Base-by-base conservation (phyloP, 2,113 vertebrate genomes). In the Laterallus jamaicensis region DNA sequence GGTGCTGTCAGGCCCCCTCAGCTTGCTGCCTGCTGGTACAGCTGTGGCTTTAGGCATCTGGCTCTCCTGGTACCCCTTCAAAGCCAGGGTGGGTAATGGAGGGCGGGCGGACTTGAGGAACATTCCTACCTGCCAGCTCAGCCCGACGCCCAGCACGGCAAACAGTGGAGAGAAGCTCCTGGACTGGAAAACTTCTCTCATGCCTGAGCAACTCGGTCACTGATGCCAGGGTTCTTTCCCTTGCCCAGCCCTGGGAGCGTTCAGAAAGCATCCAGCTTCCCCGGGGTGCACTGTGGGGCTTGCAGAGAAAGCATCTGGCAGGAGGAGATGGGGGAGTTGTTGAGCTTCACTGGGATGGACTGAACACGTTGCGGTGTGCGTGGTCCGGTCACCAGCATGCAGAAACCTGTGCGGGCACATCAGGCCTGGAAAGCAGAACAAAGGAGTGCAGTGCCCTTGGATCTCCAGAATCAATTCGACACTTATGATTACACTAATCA, bases 331-430 rank as follows among this genome's bases (percentile, higher is more conserved):
- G 2, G 26, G 29, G 9, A 10, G 21, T 68, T 60, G 35, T 80
- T 39, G 24, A 25, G 35, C 6, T 58, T 8, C 44, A 47, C 49
- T 49, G 49, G 19, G 49, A 49, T 49, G 49, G 22, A 42, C 24
- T 25, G 52, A 42, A 6, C 3, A 2, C 1, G 6, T 7, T 32
- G 58, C 31, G 14, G 24, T 6, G 26, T 3, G 8, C 7, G 17
- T 31, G 29, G 47, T 31, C 32, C 1, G 3, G 59, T 55, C 39
- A 55, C 24, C 69, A 35, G 56, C 24, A 4, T 8, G 39, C 35
- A 9, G 15, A 44, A 54, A 18, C n/a, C 47, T 59, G 31, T 21
- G 77, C 5, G 60, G 67, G 52, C 25, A 0, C 50, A 5, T 18
- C 15, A 3, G 59, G 62, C 67, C 40, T n/a, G 77, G 64, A 29